A percentile compares a stretch with the other conserved stretches of the same genome.
Conservation (phyloP, 2,888 invertebrate genomes). For the Phasia obesa region DNA sequence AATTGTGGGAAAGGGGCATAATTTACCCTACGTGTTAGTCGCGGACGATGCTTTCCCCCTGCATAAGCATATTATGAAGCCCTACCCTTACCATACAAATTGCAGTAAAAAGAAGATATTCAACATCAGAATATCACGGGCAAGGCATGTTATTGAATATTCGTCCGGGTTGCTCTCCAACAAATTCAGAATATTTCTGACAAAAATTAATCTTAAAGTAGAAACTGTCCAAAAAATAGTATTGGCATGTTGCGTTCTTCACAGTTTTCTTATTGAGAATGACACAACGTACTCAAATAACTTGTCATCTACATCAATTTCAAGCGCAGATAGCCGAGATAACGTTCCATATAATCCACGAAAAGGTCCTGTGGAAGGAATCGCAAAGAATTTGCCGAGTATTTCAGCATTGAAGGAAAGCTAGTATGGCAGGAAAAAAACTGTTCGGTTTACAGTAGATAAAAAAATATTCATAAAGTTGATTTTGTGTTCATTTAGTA, state of each 20-base stretch:
- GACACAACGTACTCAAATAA: neutral
- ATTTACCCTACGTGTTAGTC: neutral
- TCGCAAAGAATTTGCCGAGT: too few relatives aligned
- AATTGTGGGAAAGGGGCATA: neutral
- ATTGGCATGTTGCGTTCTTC: neutral
- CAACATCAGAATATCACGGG: constrained; percentile 4
- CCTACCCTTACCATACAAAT: neutral
- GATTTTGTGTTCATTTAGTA: too few relatives aligned
- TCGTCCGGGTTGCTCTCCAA: constrained; percentile 4
- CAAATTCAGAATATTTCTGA: neutral
- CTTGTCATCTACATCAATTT: too few relatives aligned
- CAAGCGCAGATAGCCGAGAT: too few relatives aligned
- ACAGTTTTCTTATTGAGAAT: neutral
- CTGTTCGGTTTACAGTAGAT: too few relatives aligned
- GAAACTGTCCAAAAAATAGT: neutral
- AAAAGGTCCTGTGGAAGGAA: too few relatives aligned
- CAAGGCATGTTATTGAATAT: constrained; percentile 6
- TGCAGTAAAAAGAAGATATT: neutral
- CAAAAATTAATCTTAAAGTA: neutral
- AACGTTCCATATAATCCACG: too few relatives aligned
- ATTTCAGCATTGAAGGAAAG: too few relatives aligned
- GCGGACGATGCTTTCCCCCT: constrained; percentile 1
- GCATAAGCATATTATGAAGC: constrained; percentile 10
- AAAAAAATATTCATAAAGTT: too few relatives aligned
- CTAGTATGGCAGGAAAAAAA: too few relatives aligned